These are phyloP conservation scores for Bos indicus DNA, from an alignment of 2,113 vertebrate species.

Conservation along the genomic window DNA sequence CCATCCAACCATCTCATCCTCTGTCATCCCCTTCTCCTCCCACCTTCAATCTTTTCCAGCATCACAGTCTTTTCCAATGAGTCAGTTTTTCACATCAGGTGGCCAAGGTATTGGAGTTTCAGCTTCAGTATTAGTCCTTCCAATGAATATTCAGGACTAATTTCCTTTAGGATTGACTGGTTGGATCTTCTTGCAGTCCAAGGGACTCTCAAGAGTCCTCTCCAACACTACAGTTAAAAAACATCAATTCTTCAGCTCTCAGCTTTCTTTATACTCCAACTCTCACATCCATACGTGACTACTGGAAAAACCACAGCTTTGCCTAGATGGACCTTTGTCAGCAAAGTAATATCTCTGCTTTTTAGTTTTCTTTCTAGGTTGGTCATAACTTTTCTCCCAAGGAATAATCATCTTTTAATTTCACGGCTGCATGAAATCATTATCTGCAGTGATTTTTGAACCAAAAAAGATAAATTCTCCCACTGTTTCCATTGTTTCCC, in stretches of 20 bases:
- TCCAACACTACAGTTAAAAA: not conserved
- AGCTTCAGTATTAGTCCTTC: not conserved
- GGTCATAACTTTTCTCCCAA: not conserved
- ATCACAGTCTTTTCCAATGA: not conserved
- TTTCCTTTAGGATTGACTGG: not conserved
- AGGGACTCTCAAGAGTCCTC: not conserved
- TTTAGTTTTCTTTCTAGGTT: not conserved
- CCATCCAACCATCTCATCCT: not conserved
- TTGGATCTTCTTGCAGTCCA: not conserved
- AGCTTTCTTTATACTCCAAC: not conserved
- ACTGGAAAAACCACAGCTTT: not conserved
- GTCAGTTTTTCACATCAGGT: not conserved
- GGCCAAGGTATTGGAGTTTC: not conserved
- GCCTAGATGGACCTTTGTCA: fast-evolving
- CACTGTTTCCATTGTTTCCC: not conserved
- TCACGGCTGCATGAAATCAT: not conserved
- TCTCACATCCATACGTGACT: not conserved
- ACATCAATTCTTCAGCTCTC: not conserved
- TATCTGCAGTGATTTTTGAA: not conserved
- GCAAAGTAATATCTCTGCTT: not conserved
- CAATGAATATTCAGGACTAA: not conserved
- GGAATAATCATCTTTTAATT: not conserved
- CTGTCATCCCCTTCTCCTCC: not conserved
- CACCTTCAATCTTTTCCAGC: not conserved
- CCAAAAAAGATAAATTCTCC: not conserved